Percentiles rank a stretch among this genome's conserved stretches.
Conservation (phyloP, 2,888 invertebrate genomes). For the Troides aeacus region DNA sequence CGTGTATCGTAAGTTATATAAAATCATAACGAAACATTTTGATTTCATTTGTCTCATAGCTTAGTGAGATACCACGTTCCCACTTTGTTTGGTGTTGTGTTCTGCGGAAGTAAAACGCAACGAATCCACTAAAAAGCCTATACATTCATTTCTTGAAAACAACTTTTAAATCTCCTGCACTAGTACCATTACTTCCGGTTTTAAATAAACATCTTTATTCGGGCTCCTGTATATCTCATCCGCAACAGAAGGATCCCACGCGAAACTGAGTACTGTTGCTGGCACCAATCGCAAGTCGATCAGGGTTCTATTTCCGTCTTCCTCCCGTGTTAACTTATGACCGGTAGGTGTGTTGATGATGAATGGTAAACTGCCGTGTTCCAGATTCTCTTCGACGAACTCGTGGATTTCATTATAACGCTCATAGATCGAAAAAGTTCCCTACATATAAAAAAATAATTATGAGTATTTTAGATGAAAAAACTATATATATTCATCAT, state of each 20-base stretch:
- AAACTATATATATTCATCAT: too few species aligned
- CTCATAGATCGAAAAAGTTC: slow-evolving; percentile 93
- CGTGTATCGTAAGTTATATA: too few species aligned
- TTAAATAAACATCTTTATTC: slow-evolving; percentile 83
- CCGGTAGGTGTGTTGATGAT: slow-evolving; percentile 84
- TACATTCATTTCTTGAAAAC: background rate
- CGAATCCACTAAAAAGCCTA: background rate
- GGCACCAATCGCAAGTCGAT: slow-evolving; percentile 90
- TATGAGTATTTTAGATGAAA: too few species aligned
- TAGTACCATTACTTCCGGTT: slow-evolving; percentile 87
- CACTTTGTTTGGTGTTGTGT: too few species aligned
- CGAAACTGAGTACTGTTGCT: slow-evolving; percentile 88
- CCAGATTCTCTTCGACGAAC: slow-evolving; percentile 89
- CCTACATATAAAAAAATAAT: slow-evolving; percentile 76
- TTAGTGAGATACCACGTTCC: too few species aligned
- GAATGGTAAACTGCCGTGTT: slow-evolving; percentile 85
- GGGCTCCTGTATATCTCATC: slow-evolving; percentile 75
- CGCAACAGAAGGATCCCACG: slow-evolving; percentile 80
- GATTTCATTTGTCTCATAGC: too few species aligned
- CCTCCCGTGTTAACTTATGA: slow-evolving; percentile 81
- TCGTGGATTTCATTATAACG: slow-evolving; percentile 86
- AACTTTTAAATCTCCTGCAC: slow-evolving; percentile 78
- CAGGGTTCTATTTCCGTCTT: slow-evolving; percentile 86
- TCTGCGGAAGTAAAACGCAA: background rate
- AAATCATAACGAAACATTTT: too few species aligned